Evolutionary conservation across 2,113 vertebrate species (phyloP).

Genomic region (Thomomys bottae): DNA sequence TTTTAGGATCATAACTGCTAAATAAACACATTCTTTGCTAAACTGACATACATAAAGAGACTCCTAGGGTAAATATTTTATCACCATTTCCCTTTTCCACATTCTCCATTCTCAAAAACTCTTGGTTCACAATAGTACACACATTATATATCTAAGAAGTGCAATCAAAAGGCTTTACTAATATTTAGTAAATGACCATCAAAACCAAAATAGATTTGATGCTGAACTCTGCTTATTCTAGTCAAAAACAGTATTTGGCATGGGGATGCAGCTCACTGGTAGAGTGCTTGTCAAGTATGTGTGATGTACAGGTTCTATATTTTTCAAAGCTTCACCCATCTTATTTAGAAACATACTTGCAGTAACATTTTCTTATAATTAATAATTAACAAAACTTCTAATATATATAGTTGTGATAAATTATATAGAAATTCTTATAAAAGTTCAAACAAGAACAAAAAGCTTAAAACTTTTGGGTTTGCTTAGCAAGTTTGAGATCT

Average conservation of each 20-base stretch:
- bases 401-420: not conserved
- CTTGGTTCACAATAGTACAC: not conserved
- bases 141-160: not conserved
- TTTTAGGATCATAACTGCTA: not conserved
- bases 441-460: constrained; percentile 28
- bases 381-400: constrained; percentile 9
- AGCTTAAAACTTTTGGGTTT: not conserved
- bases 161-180: not conserved
- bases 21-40: not conserved
- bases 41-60: not conserved
- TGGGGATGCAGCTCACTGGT: not conserved
- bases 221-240: not conserved
- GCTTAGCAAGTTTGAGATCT: too few relatives aligned
- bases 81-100: not conserved
- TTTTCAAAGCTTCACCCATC: not conserved
- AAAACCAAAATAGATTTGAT: not conserved
- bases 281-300: too few relatives aligned
- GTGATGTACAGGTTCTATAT: not conserved
- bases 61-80: not conserved
- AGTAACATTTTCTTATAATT: not conserved
- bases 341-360: not conserved
- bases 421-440: not conserved
- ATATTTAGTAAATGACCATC: not conserved
- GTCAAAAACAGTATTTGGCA: not conserved
- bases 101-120: not conserved